Percentiles rank a stretch among this genome's conserved stretches.
phyloP scores from a whole-genome alignment of 2,797 vertebrate species.

The Lacerta viridis region DNA sequence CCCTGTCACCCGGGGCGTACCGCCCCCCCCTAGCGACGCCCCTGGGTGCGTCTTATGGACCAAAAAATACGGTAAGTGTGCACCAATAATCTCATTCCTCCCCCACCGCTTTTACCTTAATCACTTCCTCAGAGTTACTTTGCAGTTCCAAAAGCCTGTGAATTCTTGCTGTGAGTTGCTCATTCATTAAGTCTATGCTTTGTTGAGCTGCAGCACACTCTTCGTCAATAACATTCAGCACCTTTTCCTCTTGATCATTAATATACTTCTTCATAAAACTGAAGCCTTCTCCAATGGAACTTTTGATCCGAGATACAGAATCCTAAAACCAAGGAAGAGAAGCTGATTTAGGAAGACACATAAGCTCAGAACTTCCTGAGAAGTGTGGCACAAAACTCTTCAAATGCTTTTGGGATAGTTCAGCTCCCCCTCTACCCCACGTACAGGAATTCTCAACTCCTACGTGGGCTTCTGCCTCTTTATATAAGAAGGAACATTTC shows the following conservation, averaged over 20 bases:
- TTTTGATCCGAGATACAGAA: slow-evolving; percentile 61
- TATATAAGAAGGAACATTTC: neutral
- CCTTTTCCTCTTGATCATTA: slow-evolving; percentile 66
- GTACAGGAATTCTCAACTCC: neutral
- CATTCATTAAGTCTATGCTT: slow-evolving; percentile 49
- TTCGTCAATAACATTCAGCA: slow-evolving; percentile 63
- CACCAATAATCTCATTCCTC: neutral
- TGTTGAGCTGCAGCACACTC: slow-evolving; percentile 50
- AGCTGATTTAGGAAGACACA: neutral
- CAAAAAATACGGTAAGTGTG: too few relatives aligned
- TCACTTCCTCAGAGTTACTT: slow-evolving; percentile 45
- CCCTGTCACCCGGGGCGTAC: too few relatives aligned
- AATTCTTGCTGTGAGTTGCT: slow-evolving; percentile 21
- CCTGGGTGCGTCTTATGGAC: too few relatives aligned
- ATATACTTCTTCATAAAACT: slow-evolving; percentile 67
- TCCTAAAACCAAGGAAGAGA: slow-evolving; percentile 62
- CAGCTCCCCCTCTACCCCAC: neutral
- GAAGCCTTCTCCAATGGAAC: slow-evolving; percentile 65
- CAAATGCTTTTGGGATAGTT: neutral
- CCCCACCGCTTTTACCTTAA: slow-evolving; percentile 19
- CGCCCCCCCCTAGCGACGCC: too few relatives aligned
- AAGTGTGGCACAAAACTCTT: neutral
- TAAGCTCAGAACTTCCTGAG: neutral
- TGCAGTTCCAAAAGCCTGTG: slow-evolving; percentile 44
- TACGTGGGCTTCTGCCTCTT: neutral